phyloP scores from a whole-genome alignment of 2,113 vertebrate genomes.

The Ardeotis arabs region DNA sequence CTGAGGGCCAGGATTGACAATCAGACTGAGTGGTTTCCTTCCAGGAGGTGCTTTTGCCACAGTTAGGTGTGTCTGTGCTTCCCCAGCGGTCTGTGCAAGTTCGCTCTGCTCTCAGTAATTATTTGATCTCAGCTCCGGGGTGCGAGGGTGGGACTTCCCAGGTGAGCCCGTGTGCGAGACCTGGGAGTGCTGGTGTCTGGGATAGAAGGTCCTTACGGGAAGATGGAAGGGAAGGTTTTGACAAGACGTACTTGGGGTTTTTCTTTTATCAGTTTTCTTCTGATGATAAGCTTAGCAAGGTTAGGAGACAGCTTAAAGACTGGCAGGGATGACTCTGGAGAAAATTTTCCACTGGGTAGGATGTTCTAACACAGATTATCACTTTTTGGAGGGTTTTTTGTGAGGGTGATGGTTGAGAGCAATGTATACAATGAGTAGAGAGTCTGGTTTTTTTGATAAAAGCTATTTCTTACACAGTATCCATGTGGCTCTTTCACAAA shows the following conservation, averaged over 20 bases:
- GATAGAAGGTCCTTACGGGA: not conserved
- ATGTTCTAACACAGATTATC: not conserved
- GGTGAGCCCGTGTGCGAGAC: not conserved
- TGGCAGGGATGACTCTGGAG: not conserved
- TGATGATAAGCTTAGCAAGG: not conserved
- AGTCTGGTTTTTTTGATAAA: not conserved
- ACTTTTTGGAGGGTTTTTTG: not conserved
- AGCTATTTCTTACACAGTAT: not conserved
- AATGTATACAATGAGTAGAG: not conserved
- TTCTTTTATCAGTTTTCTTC: not conserved
- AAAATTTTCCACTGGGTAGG: not conserved
- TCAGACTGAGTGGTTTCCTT: not conserved
- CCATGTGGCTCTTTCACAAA: not conserved
- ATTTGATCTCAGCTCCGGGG: not conserved
- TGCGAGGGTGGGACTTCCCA: not conserved
- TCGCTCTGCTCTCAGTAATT: not conserved
- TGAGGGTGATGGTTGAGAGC: not conserved
- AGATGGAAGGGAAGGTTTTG: not conserved
- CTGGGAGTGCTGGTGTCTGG: not conserved
- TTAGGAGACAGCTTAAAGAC: not conserved
- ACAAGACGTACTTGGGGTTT: not conserved
- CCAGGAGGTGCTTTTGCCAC: not conserved
- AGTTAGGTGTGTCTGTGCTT: not conserved
- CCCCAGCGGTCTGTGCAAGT: not conserved
- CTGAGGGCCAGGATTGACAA: not conserved